Base-by-base conservation (phyloP, 2,797 vertebrate genomes). In the Pangasius larnaudii region DNA sequence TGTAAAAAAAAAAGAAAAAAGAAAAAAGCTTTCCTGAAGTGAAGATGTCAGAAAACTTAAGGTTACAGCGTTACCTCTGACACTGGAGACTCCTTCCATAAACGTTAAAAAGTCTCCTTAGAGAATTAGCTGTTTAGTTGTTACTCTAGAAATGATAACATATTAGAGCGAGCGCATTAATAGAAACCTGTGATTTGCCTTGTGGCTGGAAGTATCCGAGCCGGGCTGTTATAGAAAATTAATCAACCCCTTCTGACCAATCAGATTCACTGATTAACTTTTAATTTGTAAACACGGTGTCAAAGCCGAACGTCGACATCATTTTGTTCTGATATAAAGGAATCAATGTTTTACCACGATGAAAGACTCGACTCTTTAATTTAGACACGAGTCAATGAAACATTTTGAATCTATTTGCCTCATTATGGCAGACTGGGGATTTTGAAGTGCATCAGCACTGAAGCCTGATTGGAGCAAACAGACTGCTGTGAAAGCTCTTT, bases 401-500 rank as follows among this genome's bases (percentile, higher is more conserved):
- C 24, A n/a, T 33, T 49, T 19, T 33, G 3, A 24, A 46, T 33
- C n/a, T 39, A 14, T n/a, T 77, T 7, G 24, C 22, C 74, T 33
- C 2, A 36, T 80, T 13, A 80, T 6, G 53, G 78, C 79, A 63
- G 79, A 7, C 58, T 30, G 19, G 46, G 30, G 19, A 36, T 56
- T 39, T 67, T 0, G 46, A 46, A 27, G 4, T 7, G 22, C 5
- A 18, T 27, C 80, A 13, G 13, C 36, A 8, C 22, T 78, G 81
- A 77, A 24, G 30, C 67, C 56, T 74, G n/a, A 49, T 42, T 33
- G 71, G 72, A 56, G 30, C 18, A 61, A 69, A 71, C 61, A 16
- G 3, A 13, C 82, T 39, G 33, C 46, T 59, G 84, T 78, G 59
- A 49, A 53, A 51, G 30, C 49, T 79, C 77, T 81, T 81, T 81